phyloP scores from a whole-genome alignment of 2,797 vertebrate genomes.

The Threskiornis aethiopicus region DNA sequence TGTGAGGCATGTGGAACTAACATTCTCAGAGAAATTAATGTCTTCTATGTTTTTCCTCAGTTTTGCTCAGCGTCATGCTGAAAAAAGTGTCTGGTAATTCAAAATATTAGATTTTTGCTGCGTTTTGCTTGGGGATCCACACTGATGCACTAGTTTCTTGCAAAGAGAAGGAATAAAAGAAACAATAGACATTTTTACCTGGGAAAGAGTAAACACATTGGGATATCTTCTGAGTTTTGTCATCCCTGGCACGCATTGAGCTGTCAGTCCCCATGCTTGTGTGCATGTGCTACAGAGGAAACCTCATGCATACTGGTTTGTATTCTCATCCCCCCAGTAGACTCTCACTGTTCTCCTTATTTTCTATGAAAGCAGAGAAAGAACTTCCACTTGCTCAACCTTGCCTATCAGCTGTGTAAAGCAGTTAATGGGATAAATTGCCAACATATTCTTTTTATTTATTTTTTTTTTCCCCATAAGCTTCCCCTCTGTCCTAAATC shows the following conservation, averaged over 20 bases:
- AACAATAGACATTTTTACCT: background rate
- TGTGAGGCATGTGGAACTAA: background rate
- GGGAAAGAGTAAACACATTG: background rate
- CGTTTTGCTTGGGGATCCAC: background rate
- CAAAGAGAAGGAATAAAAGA: background rate
- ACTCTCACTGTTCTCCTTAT: background rate
- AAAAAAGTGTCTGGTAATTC: background rate
- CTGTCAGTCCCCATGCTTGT: background rate
- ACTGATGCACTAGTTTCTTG: background rate
- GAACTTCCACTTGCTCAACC: background rate
- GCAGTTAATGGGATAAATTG: background rate
- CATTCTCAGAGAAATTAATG: background rate
- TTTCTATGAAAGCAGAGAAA: background rate
- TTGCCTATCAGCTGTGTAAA: background rate
- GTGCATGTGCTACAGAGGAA: fast-evolving
- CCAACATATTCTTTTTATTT: fast-evolving
- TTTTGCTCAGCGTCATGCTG: background rate
- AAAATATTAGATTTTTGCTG: background rate
- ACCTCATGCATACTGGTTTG: background rate
- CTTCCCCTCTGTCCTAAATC: background rate
- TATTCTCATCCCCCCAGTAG: background rate
- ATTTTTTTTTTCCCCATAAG: fast-evolving
- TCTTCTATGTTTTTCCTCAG: background rate
- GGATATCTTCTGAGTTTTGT: background rate
- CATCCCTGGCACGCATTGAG: background rate